phyloP scores from a whole-genome alignment of 1,140 invertebrate species.

The Pteromalus puparum region DNA sequence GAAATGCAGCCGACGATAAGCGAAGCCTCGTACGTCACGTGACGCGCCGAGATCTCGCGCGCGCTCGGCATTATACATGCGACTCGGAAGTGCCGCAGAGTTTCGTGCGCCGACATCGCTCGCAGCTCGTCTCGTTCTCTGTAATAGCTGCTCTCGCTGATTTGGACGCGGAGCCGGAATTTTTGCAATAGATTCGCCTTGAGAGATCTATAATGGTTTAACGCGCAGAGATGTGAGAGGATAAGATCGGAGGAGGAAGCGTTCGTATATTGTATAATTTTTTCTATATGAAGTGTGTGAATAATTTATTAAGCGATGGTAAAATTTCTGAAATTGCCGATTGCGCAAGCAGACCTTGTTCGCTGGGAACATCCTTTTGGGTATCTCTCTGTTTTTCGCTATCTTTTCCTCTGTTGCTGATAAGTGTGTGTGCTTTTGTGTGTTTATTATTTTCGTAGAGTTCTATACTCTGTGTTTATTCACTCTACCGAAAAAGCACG shows the following conservation, averaged over 20 bases:
- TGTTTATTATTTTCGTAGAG: background rate
- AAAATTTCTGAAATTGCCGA: background rate
- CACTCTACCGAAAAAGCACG: too few relatives aligned
- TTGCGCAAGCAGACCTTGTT: background rate
- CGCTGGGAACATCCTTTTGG: background rate
- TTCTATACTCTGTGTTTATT: too few relatives aligned
- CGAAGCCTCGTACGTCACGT: background rate
- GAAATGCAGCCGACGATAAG: background rate
- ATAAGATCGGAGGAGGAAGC: background rate
- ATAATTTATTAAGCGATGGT: background rate
- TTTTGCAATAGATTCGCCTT: background rate
- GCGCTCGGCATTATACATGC: background rate
- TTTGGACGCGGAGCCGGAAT: background rate
- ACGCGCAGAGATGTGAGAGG: too few relatives aligned
- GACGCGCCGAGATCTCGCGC: background rate
- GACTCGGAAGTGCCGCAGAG: conserved; percentile 10
- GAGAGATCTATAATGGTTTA: too few relatives aligned
- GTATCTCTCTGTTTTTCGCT: background rate
- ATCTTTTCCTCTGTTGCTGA: conserved; percentile 47
- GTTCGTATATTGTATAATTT: background rate
- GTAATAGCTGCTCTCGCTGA: too few relatives aligned
- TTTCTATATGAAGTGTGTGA: background rate
- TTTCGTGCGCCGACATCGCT: background rate
- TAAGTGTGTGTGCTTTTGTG: too few relatives aligned
- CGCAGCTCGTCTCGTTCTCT: too few relatives aligned